Evolutionary conservation across 2,888 invertebrate genomes (phyloP).

Genomic region (Volucella zonaria): DNA sequence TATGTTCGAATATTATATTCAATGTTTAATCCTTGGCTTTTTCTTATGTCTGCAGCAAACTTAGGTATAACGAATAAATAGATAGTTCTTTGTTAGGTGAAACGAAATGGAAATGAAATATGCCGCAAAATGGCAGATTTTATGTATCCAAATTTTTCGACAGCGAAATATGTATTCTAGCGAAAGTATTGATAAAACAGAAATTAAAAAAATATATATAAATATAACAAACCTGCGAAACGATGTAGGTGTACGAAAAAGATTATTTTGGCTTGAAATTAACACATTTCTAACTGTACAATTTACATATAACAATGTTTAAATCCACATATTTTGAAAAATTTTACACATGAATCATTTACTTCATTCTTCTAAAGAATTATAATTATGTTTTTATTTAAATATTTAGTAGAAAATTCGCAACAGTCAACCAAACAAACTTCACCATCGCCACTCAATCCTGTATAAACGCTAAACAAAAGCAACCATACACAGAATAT

Average conservation of each 20-base stretch:
- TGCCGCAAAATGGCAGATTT: conserved; percentile 74
- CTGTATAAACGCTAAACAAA: conserved; percentile 66
- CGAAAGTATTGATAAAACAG: conserved; percentile 30
- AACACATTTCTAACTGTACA: no score
- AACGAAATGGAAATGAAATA: conserved; percentile 72
- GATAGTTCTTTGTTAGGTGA: conserved; percentile 71
- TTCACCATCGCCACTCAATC: conserved; percentile 55
- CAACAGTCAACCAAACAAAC: conserved; percentile 32
- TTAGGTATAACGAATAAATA: conserved; percentile 40
- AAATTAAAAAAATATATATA: conserved; percentile 24
- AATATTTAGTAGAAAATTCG: conserved; percentile 30
- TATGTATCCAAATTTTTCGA: conserved; percentile 68
- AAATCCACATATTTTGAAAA: no score
- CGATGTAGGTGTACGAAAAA: not conserved
- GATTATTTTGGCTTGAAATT: no score
- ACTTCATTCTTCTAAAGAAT: conserved; percentile 19
- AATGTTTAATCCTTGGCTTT: conserved; percentile 49
- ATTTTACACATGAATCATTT: not conserved
- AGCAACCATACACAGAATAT: conserved; percentile 62
- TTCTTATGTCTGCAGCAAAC: conserved; percentile 58
- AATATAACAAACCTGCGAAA: conserved; percentile 58
- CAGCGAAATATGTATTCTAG: conserved; percentile 29
- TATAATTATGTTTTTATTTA: conserved; percentile 28
- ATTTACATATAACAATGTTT: no score
- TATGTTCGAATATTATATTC: conserved; percentile 38